Evolutionary conservation across 1,140 invertebrate genomes (phyloP).

Genomic region (Zaprionus nigranus): DNA sequence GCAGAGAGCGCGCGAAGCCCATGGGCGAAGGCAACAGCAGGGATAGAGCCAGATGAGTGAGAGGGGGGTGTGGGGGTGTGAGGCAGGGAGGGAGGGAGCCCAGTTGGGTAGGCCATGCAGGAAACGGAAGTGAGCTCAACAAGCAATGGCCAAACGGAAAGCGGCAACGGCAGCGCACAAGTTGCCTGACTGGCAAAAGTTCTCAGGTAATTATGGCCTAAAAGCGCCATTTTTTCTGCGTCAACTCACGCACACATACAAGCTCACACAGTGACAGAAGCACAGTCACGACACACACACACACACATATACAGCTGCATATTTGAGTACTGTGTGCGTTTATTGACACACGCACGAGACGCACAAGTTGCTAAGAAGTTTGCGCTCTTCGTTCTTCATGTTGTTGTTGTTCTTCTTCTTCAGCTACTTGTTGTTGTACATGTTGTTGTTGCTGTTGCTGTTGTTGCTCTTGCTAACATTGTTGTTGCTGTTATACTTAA

Average conservation of each 20-base stretch:
- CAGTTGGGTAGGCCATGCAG: constrained; percentile 16
- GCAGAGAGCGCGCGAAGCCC: constrained; percentile 25
- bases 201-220: constrained; percentile 81
- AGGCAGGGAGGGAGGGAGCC: not conserved
- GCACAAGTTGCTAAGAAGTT: constrained; percentile 53
- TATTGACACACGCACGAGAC: constrained; percentile 76
- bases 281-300: constrained; percentile 16
- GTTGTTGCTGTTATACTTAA: constrained; percentile 73
- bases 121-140: constrained; percentile 74
- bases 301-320: constrained; percentile 19
- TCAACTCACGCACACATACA: constrained; percentile 20
- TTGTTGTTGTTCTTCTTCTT: constrained; percentile 17
- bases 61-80: not conserved
- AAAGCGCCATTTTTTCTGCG: constrained; percentile 73
- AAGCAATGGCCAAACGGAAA: constrained; percentile 53
- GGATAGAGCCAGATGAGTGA: not conserved
- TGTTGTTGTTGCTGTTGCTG: constrained; percentile 27
- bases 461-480: constrained; percentile 22
- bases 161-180: constrained; percentile 17
- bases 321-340: constrained; percentile 62
- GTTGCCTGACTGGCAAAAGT: constrained; percentile 55
- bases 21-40: constrained; percentile 36
- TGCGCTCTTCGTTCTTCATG: constrained; percentile 26
- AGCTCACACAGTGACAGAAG: not conserved
- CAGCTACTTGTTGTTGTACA: constrained; percentile 37